Base-by-base conservation (phyloP, 2,888 invertebrate species). In the Tetropium fuscum region DNA sequence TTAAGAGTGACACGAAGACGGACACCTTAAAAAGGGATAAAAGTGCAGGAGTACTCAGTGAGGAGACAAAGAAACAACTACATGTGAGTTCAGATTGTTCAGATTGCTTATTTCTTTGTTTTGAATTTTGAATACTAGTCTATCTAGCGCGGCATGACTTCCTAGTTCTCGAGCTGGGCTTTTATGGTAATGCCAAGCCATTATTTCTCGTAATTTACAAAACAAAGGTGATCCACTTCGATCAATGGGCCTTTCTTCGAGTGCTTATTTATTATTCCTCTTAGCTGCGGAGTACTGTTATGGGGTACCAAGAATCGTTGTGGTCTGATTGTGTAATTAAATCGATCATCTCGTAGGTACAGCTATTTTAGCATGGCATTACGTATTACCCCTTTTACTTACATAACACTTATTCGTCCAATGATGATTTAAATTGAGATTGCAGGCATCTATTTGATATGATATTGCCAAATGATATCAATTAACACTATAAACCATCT, bases 1-100 rank as follows among this genome's bases (percentile, higher is more conserved):
- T 40, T 16, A 54, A 48, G 45, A 44, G 48, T 18, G 48, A 36
- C 10, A 34, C 8, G 34, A 36, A 34, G 32, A 30, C 19, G 32
- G 62, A 63, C 20, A 58, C 58, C 10, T 25, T 60, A 3, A 63
- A 57, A 49, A 60, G 47, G 60, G 41, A 32, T 32, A 55, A 49
- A 18, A 34, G 27, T 15, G 45, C 27, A 38, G 58, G 53, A 27
- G 57, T 64, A 22, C 36, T 64, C 7, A 60, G 61, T 38, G 61
- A 61, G 30, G 48, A 48, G 22, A 64, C 59, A 1, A 61, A 59
- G 41, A 56, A 64, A 36, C 48, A 61, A 8, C 53, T 64, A 11
- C 59, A 64, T 49, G 64, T 64, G 56, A 59, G 64, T 60, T 10
- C 10, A 27, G n/a, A 27, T 7, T 34, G 11, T 34, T 13, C 11